A percentile compares a stretch with the other conserved stretches of the same genome.
Evolutionary conservation across 2,113 vertebrate species (phyloP).

Genomic region (Hydrolagus affinis): DNA sequence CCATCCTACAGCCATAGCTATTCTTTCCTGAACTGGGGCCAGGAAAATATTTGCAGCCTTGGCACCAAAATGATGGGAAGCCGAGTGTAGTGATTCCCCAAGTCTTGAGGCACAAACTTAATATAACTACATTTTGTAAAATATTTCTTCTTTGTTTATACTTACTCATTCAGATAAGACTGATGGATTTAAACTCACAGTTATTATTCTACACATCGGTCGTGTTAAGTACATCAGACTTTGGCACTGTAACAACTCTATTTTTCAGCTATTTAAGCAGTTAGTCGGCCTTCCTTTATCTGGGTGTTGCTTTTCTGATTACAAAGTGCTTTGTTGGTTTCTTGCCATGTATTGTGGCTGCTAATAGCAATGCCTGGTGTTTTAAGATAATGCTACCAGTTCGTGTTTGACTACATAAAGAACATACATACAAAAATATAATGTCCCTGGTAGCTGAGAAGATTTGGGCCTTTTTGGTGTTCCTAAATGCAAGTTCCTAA

Average conservation of each 20-base stretch:
- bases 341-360: slow-evolving; percentile 51
- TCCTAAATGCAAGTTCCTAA: background rate
- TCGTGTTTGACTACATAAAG: slow-evolving; percentile 63
- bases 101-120: slow-evolving; percentile 58
- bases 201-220: slow-evolving; percentile 59
- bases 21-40: slow-evolving; percentile 93
- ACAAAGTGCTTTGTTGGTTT: slow-evolving; percentile 49
- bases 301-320: slow-evolving; percentile 52
- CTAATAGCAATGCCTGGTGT: slow-evolving; percentile 65
- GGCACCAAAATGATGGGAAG: slow-evolving; percentile 82
- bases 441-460: background rate
- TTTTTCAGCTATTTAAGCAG: slow-evolving; percentile 67
- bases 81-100: slow-evolving; percentile 59
- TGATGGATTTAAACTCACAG: slow-evolving; percentile 55
- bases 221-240: slow-evolving; percentile 51
- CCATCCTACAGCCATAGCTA: slow-evolving; percentile 74
- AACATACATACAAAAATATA: slow-evolving; percentile 60
- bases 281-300: slow-evolving; percentile 60
- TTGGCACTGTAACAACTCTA: slow-evolving; percentile 53
- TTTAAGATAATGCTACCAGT: slow-evolving; percentile 76
- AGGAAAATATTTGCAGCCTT: slow-evolving; percentile 89
- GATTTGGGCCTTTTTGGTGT: background rate
- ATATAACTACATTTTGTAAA: slow-evolving; percentile 59
- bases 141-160: slow-evolving; percentile 61
- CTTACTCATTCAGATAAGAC: slow-evolving; percentile 48